Conservation (phyloP, 2,888 invertebrate species). For the Dryococelus australis region DNA sequence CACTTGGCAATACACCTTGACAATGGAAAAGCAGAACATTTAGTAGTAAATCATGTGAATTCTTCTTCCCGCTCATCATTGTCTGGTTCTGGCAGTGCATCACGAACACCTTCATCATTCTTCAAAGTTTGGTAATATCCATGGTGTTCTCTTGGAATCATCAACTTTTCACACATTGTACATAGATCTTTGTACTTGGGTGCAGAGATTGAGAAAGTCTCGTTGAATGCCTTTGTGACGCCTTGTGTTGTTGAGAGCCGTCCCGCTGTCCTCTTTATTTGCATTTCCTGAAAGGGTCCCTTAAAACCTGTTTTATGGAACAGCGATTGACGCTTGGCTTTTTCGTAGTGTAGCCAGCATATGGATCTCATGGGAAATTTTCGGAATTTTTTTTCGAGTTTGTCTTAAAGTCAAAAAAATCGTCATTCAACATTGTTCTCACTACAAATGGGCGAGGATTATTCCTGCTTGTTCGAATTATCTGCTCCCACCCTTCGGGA, state of each 20-base stretch:
- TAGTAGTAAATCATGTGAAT: neutral
- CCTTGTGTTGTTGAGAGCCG: neutral
- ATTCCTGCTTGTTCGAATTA: too few species aligned
- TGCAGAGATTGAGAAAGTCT: neutral
- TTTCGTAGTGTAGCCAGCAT: too few species aligned
- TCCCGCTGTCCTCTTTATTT: neutral
- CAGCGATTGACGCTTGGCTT: too few species aligned
- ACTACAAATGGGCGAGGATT: too few species aligned
- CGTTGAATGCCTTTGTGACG: neutral
- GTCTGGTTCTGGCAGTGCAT: neutral
- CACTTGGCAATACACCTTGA: neutral
- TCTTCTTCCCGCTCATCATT: neutral
- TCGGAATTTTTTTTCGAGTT: too few species aligned
- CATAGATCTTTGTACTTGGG: neutral
- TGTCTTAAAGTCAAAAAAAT: too few species aligned
- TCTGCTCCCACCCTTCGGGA: too few species aligned
- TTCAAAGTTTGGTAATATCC: neutral
- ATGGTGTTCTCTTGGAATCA: neutral
- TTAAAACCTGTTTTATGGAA: too few species aligned
- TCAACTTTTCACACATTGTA: neutral
- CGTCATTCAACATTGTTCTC: too few species aligned
- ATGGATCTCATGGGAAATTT: too few species aligned
- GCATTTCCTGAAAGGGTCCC: too few species aligned
- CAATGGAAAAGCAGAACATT: neutral
- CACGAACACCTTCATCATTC: neutral